These are phyloP conservation scores for Sminthurinus signatus DNA, from an alignment of 1,140 invertebrate genomes.

Conservation along the genomic window DNA sequence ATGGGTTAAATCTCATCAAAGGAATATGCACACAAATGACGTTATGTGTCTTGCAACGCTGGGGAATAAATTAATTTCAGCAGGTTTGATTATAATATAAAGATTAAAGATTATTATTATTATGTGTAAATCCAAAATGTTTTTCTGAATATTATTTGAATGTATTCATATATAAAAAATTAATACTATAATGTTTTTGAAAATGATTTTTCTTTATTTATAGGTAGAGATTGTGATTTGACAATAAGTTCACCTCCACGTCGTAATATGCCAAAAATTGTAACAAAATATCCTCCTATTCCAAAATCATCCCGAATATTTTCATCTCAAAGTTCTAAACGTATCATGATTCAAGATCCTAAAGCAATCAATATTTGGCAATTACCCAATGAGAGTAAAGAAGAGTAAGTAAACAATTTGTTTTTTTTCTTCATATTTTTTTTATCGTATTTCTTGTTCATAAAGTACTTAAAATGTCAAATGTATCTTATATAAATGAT, in stretches of 20 bases:
- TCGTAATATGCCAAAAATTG: conserved; percentile 17
- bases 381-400: conserved; percentile 22
- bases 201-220: no score
- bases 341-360: conserved; percentile 21
- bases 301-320: conserved; percentile 2
- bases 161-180: no score
- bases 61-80: conserved; percentile 61
- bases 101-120: no score
- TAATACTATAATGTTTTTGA: no score
- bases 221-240: conserved; percentile 34
- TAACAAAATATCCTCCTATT: conserved; percentile 37
- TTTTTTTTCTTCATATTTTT: background rate
- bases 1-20: conserved; percentile 74
- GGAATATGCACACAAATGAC: conserved; percentile 75
- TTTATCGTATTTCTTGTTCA: no score
- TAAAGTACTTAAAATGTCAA: no score
- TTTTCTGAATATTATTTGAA: no score
- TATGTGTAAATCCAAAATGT: no score
- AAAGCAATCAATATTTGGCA: conserved; percentile 29
- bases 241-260: conserved; percentile 31
- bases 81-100: no score
- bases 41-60: conserved; percentile 61
- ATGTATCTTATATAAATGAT: no score
- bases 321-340: background rate
- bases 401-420: conserved; percentile 37